These are phyloP conservation scores for Drosophila prosaltans DNA, from an alignment of 1,140 invertebrate genomes.

Conservation along the genomic window DNA sequence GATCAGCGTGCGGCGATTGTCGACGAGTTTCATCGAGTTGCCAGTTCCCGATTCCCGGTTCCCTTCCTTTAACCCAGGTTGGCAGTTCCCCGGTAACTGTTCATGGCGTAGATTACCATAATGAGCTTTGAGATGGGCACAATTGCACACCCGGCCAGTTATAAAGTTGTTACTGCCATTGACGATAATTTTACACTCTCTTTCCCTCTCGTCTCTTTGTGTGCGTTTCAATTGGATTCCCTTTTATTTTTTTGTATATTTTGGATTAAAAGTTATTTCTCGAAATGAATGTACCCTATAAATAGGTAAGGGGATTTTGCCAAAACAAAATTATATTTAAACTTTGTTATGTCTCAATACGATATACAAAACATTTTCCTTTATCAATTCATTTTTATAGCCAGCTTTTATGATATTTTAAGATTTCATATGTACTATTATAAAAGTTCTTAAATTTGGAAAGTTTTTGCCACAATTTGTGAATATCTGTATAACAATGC, in stretches of 20 bases:
- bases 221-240: constrained; percentile 32
- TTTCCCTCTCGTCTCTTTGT: neutral
- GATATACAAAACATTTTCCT: neutral
- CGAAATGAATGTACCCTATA: constrained; percentile 13
- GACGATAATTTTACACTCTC: constrained; percentile 55
- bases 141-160: constrained; percentile 46
- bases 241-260: constrained; percentile 41
- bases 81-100: neutral
- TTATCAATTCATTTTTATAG: constrained; percentile 5
- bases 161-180: constrained; percentile 74
- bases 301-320: neutral
- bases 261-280: constrained; percentile 9
- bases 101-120: constrained; percentile 66
- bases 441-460: too few relatives aligned
- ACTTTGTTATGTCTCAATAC: neutral
- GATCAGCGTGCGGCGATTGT: constrained; percentile 77
- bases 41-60: constrained; percentile 28
- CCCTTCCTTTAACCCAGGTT: too few relatives aligned
- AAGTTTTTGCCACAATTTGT: too few relatives aligned
- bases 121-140: constrained; percentile 61
- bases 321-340: neutral
- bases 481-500: too few relatives aligned
- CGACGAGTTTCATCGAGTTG: constrained; percentile 33
- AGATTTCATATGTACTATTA: neutral
- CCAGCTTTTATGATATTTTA: neutral